phyloP scores from a whole-genome alignment of 2,113 vertebrate genomes.

The Trogon surrucura region DNA sequence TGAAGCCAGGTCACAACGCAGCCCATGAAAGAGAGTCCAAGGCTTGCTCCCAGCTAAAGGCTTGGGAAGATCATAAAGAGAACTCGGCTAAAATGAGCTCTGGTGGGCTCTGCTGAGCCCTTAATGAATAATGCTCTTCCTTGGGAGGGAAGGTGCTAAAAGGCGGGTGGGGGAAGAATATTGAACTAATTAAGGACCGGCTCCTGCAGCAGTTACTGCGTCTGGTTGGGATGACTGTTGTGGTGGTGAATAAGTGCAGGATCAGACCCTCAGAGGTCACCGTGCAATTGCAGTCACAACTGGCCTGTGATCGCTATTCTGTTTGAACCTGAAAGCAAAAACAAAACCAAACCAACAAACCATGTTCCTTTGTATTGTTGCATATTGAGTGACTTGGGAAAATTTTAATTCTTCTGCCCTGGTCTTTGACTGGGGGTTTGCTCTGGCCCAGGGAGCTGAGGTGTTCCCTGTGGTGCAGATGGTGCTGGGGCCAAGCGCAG shows the following conservation, averaged over 20 bases:
- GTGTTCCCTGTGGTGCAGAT: not conserved
- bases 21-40: slow-evolving; percentile 77
- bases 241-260: not conserved
- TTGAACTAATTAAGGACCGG: slow-evolving; percentile 27
- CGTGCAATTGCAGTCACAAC: not conserved
- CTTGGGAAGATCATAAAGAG: slow-evolving; percentile 74
- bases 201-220: not conserved
- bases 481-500: rapidly evolving
- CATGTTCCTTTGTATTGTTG: not conserved
- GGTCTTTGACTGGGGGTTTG: not conserved
- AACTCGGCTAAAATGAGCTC: slow-evolving; percentile 68
- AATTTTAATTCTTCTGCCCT: not conserved
- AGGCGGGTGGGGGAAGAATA: not conserved
- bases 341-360: not conserved
- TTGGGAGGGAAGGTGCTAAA: slow-evolving; percentile 52
- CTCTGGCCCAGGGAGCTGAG: not conserved
- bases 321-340: not conserved
- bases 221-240: not conserved
- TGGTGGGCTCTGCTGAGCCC: slow-evolving; percentile 53
- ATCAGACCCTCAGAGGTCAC: not conserved
- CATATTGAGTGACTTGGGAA: not conserved
- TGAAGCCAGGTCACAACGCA: slow-evolving; percentile 82
- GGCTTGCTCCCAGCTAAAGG: slow-evolving; percentile 70
- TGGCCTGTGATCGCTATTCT: rapidly evolving
- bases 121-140: slow-evolving; percentile 72